A percentile compares a stretch with the other conserved stretches of the same genome.
phyloP scores from a whole-genome alignment of 2,888 invertebrate genomes.

The Mylabris sibirica region DNA sequence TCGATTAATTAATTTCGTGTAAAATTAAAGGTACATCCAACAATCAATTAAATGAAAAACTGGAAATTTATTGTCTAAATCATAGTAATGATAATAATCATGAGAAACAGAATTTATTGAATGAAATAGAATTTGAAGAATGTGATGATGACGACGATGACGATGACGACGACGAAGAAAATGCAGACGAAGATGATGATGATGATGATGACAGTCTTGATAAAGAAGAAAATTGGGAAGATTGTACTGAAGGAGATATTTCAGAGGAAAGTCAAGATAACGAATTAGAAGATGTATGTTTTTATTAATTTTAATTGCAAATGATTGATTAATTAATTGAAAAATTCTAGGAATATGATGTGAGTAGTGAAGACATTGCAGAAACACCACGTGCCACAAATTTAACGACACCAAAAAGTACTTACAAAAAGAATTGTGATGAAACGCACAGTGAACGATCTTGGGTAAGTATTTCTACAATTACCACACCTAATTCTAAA shows the following conservation, averaged over 20 bases:
- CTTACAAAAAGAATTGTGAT: slow-evolving; percentile 43
- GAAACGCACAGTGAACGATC: slow-evolving; percentile 45
- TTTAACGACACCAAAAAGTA: slow-evolving; percentile 47
- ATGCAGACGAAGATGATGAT: slow-evolving; percentile 47
- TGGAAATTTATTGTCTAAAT: slow-evolving; percentile 38
- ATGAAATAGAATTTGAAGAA: slow-evolving; percentile 55
- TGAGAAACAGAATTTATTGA: slow-evolving; percentile 55
- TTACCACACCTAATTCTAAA: background rate
- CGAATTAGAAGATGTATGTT: slow-evolving; percentile 26
- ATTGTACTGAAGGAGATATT: slow-evolving; percentile 45
- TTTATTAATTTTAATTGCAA: background rate
- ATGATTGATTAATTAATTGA: slow-evolving; percentile 11
- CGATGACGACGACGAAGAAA: slow-evolving; percentile 50
- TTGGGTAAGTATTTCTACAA: slow-evolving; percentile 44
- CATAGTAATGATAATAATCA: slow-evolving; percentile 41
- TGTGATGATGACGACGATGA: slow-evolving; percentile 52
- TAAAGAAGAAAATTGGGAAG: slow-evolving; percentile 52
- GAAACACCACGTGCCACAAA: slow-evolving; percentile 38
- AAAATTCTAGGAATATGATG: slow-evolving; percentile 44
- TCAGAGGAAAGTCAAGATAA: slow-evolving; percentile 37
- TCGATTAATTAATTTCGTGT: slow-evolving; percentile 2
- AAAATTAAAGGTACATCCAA: slow-evolving; percentile 51
- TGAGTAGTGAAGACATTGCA: slow-evolving; percentile 38
- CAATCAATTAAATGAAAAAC: slow-evolving; percentile 39
- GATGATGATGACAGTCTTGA: slow-evolving; percentile 50